Evolutionary conservation across 2,888 invertebrate genomes (phyloP).

Genomic region (Caenorhabditis afra): DNA sequence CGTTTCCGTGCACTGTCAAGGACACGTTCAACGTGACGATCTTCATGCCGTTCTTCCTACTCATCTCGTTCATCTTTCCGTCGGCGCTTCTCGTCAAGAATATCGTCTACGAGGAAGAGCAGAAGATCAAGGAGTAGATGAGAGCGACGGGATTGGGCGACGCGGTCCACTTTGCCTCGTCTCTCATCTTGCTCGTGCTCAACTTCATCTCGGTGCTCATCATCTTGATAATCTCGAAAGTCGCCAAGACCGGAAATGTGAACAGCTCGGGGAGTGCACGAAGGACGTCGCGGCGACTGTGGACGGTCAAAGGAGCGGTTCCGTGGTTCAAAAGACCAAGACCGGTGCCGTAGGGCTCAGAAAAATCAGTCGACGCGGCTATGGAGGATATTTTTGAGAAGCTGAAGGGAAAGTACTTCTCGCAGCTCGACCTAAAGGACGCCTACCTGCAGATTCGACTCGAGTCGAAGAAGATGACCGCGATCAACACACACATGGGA

Average conservation of each 20-base stretch:
- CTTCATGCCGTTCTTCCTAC: constrained; percentile 83
- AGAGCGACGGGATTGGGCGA: constrained; percentile 84
- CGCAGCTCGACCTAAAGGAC: no score
- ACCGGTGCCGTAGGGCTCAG: no score
- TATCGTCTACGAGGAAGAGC: constrained; percentile 83
- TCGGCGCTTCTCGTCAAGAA: constrained; percentile 82
- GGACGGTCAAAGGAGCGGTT: no score
- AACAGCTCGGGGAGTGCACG: no score
- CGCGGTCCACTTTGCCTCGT: constrained; percentile 84
- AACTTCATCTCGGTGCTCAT: constrained; percentile 83
- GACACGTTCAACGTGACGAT: constrained; percentile 84
- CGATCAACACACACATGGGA: no score
- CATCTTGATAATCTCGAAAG: constrained; percentile 76
- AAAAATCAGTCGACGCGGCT: no score
- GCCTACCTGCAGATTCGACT: no score
- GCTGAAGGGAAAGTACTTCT: no score
- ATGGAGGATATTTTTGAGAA: no score
- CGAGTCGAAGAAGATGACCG: no score
- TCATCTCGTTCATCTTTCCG: constrained; percentile 82
- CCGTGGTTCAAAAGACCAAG: no score
- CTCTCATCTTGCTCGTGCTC: constrained; percentile 83
- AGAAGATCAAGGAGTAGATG: constrained; percentile 83
- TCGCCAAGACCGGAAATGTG: constrained; percentile 86
- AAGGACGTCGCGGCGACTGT: no score
- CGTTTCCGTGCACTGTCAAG: constrained; percentile 85